Evolutionary conservation across 30 jellyfish, hydroid and myxozoan species (phyloP).

Genomic region (Thelohanellus kitauei): DNA sequence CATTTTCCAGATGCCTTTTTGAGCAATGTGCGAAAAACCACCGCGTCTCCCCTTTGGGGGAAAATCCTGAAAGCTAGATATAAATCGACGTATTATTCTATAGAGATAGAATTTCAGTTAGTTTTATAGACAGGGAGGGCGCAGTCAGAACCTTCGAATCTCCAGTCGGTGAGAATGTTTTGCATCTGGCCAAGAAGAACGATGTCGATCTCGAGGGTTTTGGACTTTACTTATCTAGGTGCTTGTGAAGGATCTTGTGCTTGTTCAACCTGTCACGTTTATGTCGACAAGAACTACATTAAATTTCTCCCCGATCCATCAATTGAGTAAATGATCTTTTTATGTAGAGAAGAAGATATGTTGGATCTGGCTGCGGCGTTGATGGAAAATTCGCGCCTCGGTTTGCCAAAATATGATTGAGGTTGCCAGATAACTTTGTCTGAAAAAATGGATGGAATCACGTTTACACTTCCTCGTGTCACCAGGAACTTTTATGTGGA

Average conservation of each 20-base stretch:
- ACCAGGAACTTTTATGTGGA: slow-evolving; percentile 83
- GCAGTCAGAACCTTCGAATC: too few relatives aligned
- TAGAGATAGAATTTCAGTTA: too few relatives aligned
- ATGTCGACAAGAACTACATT: slow-evolving; percentile 19
- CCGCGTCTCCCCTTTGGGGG: too few relatives aligned
- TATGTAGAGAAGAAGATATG: slow-evolving; percentile 65
- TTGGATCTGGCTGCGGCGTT: slow-evolving; percentile 71
- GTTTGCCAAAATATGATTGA: slow-evolving; percentile 4
- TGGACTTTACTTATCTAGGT: slow-evolving; percentile 3
- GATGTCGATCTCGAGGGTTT: slow-evolving; percentile 33
- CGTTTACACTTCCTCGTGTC: slow-evolving; percentile 29
- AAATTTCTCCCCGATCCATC: slow-evolving; percentile 28
- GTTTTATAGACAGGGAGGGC: too few relatives aligned
- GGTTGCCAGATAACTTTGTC: slow-evolving; percentile 55
- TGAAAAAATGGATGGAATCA: slow-evolving; percentile 58
- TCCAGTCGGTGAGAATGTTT: slow-evolving; percentile 70
- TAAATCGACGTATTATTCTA: too few relatives aligned
- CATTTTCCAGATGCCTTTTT: too few relatives aligned
- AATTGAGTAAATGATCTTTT: slow-evolving; percentile 17
- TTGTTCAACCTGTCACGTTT: slow-evolving; percentile 86
- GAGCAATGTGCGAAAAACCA: too few relatives aligned
- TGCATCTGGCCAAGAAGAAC: slow-evolving; percentile 38
- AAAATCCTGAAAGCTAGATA: too few relatives aligned
- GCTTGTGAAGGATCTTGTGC: slow-evolving; percentile 94
- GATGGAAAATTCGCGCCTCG: slow-evolving; percentile 50